Percentiles rank a stretch among this genome's conserved stretches.
These are phyloP conservation scores for Emydocephalus ijimae DNA, from an alignment of 2,113 vertebrate genomes.

Conservation along the genomic window DNA sequence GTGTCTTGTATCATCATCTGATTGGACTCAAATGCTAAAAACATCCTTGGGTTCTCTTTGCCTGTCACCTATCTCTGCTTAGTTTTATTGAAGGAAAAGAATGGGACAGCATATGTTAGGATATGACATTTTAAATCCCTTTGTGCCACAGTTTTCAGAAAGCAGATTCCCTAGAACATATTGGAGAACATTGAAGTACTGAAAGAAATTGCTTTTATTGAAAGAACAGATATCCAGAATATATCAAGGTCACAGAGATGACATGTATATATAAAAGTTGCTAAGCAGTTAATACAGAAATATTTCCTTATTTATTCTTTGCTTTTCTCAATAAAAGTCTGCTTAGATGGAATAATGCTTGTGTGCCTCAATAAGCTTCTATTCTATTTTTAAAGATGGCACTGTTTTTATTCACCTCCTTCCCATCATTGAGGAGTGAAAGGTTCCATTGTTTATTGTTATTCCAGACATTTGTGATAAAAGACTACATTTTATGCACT, in stretches of 20 bases:
- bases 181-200: conserved; percentile 35
- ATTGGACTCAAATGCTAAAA: conserved; percentile 37
- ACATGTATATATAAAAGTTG: neutral
- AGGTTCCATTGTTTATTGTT: neutral
- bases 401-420: neutral
- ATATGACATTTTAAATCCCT: conserved; percentile 42
- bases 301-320: neutral
- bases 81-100: conserved; percentile 63
- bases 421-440: neutral
- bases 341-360: neutral
- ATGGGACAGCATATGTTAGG: conserved; percentile 51
- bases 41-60: conserved; percentile 54
- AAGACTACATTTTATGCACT: neutral
- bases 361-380: neutral
- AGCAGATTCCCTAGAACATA: conserved; percentile 45
- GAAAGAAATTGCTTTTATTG: neutral
- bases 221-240: neutral
- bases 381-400: neutral
- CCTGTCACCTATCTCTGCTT: conserved; percentile 26
- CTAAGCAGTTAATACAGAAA: neutral
- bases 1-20: conserved; percentile 35
- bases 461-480: neutral
- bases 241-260: neutral
- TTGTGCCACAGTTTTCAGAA: conserved; percentile 45
- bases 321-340: neutral